Base-by-base conservation (phyloP, 2,888 invertebrate genomes). In the Netelia virgata region DNA sequence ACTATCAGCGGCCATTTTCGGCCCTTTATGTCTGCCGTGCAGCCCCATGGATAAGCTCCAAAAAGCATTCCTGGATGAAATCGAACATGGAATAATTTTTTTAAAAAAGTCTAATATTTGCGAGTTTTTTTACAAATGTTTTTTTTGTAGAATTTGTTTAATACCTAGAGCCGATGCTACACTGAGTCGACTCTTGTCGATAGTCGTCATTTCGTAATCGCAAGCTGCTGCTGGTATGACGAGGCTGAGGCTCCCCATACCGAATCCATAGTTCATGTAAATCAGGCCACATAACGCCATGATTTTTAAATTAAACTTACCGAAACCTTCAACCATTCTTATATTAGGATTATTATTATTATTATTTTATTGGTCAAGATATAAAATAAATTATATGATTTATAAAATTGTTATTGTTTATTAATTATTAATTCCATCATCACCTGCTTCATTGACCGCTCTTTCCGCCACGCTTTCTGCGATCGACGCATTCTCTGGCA, bases 141-240 rank as follows among this genome's bases (percentile, higher is more conserved):
- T 63, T 63, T 63, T 64, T 61, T 61, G n/a, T 75, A 28, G 28
- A 36, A 11, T 18, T 72, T 43, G n/a, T 11, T n/a, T 0, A 47
- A 83, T 94, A 96, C 96, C 97, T 87, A 97, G 94, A 96, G 97
- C 96, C 88, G 97, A 96, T 50, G 96, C 95, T 47, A 97, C 96
- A 28, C 96, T 96, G 36, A 97, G 95, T 95, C 96, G 96, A 73
- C 97, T 97, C 91, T 97, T 97, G 94, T 97, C 97, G 43, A 95
- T 92, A 1, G 97, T 97, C 55, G 96, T 96, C 97, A 97, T 97
- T 88, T 95, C 94, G 94, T 97, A 97, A 94, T 97, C 97, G 94
- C 97, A 97, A 92, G 96, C 96, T 69, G 97, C 97, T 3, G 97
- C 96, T 5, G 98, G 97, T 82, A 98, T 94, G 81, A 98, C 96